A percentile compares a stretch with the other conserved stretches of the same genome.
These are phyloP conservation scores for Bubalus kerabau DNA, from an alignment of 2,113 vertebrate genomes.

Conservation along the genomic window DNA sequence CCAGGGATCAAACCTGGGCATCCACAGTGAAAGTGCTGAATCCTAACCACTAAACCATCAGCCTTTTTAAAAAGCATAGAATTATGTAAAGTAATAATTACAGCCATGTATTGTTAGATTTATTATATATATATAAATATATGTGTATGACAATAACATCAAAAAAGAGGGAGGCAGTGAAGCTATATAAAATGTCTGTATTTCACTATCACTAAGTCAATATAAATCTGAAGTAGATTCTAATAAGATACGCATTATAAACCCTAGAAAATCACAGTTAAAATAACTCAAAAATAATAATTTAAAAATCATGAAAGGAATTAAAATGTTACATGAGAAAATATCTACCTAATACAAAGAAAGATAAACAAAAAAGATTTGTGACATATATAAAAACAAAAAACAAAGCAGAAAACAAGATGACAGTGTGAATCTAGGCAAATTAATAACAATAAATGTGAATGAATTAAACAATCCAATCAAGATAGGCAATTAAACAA, in stretches of 20 bases:
- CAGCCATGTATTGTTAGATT: not conserved
- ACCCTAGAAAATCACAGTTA: not conserved
- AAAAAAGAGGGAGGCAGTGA: not conserved
- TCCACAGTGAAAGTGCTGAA: not conserved
- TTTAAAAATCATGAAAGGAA: not conserved
- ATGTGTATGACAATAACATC: not conserved
- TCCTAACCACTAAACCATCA: not conserved
- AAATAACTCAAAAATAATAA: constrained; percentile 2
- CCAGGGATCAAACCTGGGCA: not conserved
- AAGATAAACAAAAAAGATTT: not conserved
- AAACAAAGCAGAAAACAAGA: constrained; percentile 13
- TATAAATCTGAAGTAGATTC: not conserved
- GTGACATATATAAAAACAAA: not conserved
- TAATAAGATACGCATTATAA: constrained; percentile 1
- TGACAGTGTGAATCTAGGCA: not conserved
- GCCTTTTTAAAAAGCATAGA: constrained; percentile 10
- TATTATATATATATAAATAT: not conserved
- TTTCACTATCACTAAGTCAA: constrained; percentile 7
- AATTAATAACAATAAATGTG: constrained; percentile 1
- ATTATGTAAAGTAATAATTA: constrained; percentile 17
- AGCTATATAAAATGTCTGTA: not conserved
- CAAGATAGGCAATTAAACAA: not conserved
- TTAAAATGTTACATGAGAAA: not conserved
- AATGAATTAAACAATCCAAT: not conserved
- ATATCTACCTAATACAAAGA: not conserved